Evolutionary conservation across 2,113 vertebrate genomes (phyloP).

Genomic region (Sinosuthora webbiana): DNA sequence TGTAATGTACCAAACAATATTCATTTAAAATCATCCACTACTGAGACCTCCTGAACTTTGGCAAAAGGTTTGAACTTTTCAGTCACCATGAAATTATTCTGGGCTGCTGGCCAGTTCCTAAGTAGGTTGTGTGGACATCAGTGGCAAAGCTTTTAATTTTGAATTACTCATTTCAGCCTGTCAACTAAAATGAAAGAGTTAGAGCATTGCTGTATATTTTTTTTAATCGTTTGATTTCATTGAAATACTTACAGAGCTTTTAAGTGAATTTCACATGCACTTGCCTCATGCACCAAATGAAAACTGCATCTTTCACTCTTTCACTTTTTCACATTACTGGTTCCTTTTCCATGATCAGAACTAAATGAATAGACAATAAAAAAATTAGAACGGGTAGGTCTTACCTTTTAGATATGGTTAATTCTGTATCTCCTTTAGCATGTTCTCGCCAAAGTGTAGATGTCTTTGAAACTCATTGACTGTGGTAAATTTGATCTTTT

Average conservation of each 20-base stretch:
- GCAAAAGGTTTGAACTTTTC: conserved; percentile 18
- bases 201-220: neutral
- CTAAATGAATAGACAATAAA: neutral
- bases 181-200: neutral
- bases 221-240: neutral
- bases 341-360: neutral
- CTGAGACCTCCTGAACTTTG: neutral
- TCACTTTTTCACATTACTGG: neutral
- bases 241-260: neutral
- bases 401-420: neutral
- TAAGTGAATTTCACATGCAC: neutral
- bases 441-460: neutral
- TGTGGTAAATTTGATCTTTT: neutral
- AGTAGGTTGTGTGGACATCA: neutral
- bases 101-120: conserved; percentile 4
- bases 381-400: neutral
- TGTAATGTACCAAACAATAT: neutral
- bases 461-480: neutral
- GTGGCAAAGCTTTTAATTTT: conserved; percentile 31
- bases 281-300: neutral
- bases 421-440: neutral
- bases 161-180: neutral
- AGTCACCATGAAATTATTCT: neutral
- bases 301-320: neutral
- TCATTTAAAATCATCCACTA: neutral